Evolutionary conservation across 1,140 invertebrate genomes (phyloP).

Genomic region (Lordiphosa stackelbergi): DNA sequence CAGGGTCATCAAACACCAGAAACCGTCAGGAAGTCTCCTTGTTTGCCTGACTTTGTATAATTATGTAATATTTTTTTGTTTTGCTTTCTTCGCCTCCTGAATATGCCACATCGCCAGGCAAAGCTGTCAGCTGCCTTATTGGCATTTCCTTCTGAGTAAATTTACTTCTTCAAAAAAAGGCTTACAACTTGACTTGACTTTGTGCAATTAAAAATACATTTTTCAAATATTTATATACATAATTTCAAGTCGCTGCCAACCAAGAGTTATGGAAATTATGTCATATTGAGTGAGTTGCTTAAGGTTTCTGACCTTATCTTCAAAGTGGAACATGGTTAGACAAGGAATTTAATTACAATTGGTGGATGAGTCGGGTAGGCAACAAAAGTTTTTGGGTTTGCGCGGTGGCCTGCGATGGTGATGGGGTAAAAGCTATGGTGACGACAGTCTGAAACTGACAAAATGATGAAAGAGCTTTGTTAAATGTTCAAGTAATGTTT

Average conservation of each 20-base stretch:
- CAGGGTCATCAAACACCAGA: conserved; percentile 73
- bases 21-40: conserved; percentile 20
- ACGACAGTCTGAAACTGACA: conserved; percentile 11
- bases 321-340: conserved; percentile 21
- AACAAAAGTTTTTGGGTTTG: conserved; percentile 13
- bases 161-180: conserved; percentile 50
- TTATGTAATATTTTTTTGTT: conserved; percentile 61
- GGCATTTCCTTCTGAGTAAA: conserved; percentile 22
- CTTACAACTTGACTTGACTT: conserved; percentile 46
- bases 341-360: conserved; percentile 57
- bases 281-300: conserved; percentile 25
- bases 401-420: background rate
- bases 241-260: conserved; percentile 8
- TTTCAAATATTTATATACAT: conserved; percentile 68
- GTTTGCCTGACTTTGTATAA: conserved; percentile 55
- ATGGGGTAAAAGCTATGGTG: background rate
- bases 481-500: background rate
- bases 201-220: conserved; percentile 71
- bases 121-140: conserved; percentile 22
- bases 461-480: conserved; percentile 5
- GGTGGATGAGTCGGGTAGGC: conserved; percentile 23
- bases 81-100: conserved; percentile 35
- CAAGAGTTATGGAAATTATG: conserved; percentile 14
- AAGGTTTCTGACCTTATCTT: conserved; percentile 26
- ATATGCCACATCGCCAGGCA: conserved; percentile 54